Conservation (phyloP, 2,113 vertebrate genomes). For the Mesoclemmys tuberculata region DNA sequence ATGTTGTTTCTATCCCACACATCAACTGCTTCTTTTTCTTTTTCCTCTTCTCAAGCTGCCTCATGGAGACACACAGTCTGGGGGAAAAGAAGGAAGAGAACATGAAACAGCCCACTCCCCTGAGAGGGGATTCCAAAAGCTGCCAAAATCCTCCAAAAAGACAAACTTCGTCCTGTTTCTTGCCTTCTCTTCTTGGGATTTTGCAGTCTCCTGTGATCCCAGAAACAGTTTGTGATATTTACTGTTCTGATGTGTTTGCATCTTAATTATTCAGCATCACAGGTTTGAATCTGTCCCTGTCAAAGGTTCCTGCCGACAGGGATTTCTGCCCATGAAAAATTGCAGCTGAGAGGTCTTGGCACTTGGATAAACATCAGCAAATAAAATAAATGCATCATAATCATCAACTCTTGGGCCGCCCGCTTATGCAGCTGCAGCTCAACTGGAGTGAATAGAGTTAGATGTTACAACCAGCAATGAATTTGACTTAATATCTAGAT, state of each 20-base stretch:
- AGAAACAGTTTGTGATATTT: not conserved
- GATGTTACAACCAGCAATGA: not conserved
- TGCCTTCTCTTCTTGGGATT: not conserved
- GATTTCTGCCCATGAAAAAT: not conserved
- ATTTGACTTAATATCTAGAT: not conserved
- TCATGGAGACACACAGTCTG: rapidly evolving
- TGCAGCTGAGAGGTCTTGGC: not conserved
- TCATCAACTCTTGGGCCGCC: not conserved
- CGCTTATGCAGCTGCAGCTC: not conserved
- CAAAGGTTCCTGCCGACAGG: constrained; percentile 12
- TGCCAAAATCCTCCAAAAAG: rapidly evolving
- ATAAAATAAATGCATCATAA: not conserved
- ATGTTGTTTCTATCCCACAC: not conserved
- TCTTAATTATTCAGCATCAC: not conserved
- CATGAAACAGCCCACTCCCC: not conserved
- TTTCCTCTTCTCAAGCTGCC: not conserved
- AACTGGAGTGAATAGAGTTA: not conserved
- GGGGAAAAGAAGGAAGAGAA: not conserved
- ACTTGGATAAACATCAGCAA: not conserved
- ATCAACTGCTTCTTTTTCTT: not conserved
- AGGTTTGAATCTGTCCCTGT: not conserved
- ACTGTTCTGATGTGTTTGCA: not conserved
- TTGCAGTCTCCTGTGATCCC: not conserved
- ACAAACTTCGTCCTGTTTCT: not conserved
- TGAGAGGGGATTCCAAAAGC: not conserved